These are phyloP conservation scores for Omphaloscelis lunosa DNA, from an alignment of 2,888 invertebrate species.

Conservation along the genomic window DNA sequence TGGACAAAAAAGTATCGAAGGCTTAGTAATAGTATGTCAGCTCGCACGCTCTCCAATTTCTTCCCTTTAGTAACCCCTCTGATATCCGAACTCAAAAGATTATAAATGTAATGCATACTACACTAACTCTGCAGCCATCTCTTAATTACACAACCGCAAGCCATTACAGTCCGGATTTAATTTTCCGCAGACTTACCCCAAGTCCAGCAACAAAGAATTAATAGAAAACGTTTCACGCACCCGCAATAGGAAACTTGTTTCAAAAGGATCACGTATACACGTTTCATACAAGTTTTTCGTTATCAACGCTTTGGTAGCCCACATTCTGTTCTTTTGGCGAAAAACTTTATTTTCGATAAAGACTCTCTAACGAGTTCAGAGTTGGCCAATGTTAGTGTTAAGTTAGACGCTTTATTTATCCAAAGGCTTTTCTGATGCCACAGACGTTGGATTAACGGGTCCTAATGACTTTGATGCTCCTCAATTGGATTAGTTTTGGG, in stretches of 20 bases:
- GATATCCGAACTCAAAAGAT: not conserved
- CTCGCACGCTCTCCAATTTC: not conserved
- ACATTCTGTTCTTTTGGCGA: conserved; percentile 70
- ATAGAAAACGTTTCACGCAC: conserved; percentile 63
- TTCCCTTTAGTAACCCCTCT: too few relatives aligned
- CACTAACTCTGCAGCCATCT: not conserved
- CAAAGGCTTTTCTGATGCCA: conserved; percentile 68
- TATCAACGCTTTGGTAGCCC: conserved; percentile 77
- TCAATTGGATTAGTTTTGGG: conserved; percentile 67
- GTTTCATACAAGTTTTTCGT: conserved; percentile 77
- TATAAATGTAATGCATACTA: not conserved
- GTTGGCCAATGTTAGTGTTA: conserved; percentile 68
- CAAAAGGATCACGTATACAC: conserved; percentile 80
- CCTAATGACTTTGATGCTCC: conserved; percentile 73
- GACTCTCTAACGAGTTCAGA: conserved; percentile 82
- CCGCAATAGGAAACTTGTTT: conserved; percentile 69
- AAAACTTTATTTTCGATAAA: conserved; percentile 81
- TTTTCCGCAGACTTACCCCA: conserved; percentile 36
- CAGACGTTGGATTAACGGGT: conserved; percentile 73
- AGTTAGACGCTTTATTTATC: conserved; percentile 70
- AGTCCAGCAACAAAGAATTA: conserved; percentile 52
- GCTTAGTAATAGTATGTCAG: not conserved
- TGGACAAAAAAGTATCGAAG: not conserved
- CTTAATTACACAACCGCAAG: conserved; percentile 23
- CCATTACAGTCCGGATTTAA: conserved; percentile 38